Conservation (phyloP, 2,113 vertebrate species). For the Romanogobio albipinnatus region DNA sequence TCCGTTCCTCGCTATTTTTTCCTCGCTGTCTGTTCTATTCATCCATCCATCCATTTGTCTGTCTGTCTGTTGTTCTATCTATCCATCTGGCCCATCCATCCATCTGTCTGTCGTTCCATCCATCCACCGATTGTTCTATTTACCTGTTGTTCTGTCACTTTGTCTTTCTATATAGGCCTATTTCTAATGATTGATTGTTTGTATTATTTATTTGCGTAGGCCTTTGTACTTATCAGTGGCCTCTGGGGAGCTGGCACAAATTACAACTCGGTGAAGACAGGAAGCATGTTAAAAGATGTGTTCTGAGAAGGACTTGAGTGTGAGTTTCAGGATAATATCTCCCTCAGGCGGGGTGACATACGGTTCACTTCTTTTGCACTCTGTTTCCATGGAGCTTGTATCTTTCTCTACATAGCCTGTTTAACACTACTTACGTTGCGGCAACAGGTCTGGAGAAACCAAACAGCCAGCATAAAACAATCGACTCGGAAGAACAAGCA, state of each 20-base stretch:
- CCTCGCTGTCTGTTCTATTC: conserved; percentile 35
- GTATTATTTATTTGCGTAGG: background rate
- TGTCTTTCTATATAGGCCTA: background rate
- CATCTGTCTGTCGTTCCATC: too few species aligned
- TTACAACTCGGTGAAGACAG: background rate
- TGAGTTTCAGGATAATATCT: conserved; percentile 4
- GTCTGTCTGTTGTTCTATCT: too few species aligned
- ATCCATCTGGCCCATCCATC: too few species aligned
- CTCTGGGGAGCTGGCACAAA: background rate
- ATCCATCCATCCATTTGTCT: too few species aligned
- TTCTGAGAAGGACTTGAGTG: background rate
- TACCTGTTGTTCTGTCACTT: background rate
- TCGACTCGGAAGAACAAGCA: background rate
- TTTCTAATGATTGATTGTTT: background rate
- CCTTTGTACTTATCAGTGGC: background rate
- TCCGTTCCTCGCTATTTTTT: conserved; percentile 72
- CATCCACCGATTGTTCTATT: too few species aligned
- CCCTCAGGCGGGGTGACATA: conserved; percentile 25
- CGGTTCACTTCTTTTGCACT: conserved; percentile 20
- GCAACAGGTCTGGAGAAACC: background rate
- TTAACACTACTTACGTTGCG: background rate
- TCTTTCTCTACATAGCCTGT: conserved; percentile 11
- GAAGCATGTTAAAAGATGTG: conserved; percentile 1
- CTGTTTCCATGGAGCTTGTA: conserved; percentile 45
- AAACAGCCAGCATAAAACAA: background rate